These are phyloP conservation scores for Porites evermanni DNA, from an alignment of 92 coral and sea anemone genomes.

Conservation along the genomic window DNA sequence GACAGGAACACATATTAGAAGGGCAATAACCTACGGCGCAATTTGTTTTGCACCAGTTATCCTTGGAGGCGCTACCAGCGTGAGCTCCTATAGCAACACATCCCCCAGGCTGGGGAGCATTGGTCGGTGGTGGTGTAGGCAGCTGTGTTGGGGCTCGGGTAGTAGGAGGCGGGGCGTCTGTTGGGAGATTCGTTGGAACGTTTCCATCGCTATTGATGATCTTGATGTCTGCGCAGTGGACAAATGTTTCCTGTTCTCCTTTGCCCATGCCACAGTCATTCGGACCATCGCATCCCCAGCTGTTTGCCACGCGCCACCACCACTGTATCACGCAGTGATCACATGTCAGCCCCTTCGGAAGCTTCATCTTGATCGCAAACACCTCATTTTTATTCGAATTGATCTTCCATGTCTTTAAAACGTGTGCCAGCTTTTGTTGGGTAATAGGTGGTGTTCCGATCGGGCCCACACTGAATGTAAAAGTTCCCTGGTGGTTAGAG, in stretches of 20 bases:
- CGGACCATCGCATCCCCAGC: constrained; percentile 79
- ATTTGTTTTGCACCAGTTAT: constrained; percentile 42
- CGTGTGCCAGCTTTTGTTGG: constrained; percentile 71
- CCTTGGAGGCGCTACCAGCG: constrained; percentile 44
- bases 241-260: constrained; percentile 90
- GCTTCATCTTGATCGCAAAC: constrained; percentile 64
- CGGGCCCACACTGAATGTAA: constrained; percentile 79
- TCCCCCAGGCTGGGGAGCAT: constrained; percentile 39
- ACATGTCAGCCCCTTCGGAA: constrained; percentile 83
- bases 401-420: constrained; percentile 53
- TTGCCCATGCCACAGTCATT: constrained; percentile 71
- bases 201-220: constrained; percentile 63
- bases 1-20: constrained; percentile 33
- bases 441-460: constrained; percentile 80
- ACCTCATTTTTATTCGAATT: constrained; percentile 29
- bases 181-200: constrained; percentile 47
- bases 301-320: constrained; percentile 96
- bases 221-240: constrained; percentile 92
- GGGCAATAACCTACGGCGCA: constrained; percentile 66
- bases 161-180: constrained; percentile 24
- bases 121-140: constrained; percentile 40
- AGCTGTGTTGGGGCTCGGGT: constrained; percentile 42
- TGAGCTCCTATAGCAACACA: constrained; percentile 50
- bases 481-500: constrained; percentile 82
- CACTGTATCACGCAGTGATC: constrained; percentile 95